Evolutionary conservation across 53 echinoderm and acorn worm genomes (phyloP).

Genomic region (Holothuria scabra): DNA sequence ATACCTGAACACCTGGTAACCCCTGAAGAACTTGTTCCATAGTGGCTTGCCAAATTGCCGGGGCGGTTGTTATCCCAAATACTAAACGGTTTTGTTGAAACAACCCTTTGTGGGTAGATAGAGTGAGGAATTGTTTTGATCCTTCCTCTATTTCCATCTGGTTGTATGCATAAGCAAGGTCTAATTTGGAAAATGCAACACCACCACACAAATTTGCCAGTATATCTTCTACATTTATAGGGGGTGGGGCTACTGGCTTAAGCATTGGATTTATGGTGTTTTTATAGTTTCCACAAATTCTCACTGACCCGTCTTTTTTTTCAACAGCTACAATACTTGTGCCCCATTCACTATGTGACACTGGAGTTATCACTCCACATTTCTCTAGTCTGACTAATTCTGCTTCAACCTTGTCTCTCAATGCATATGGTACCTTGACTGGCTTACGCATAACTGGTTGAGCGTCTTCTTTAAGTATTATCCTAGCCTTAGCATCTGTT

Average conservation of each 20-base stretch:
- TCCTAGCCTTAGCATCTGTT: slow-evolving; percentile 47
- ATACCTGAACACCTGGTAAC: slow-evolving; percentile 52
- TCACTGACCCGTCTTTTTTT: slow-evolving; percentile 63
- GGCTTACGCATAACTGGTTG: slow-evolving; percentile 44
- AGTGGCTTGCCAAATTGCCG: slow-evolving; percentile 61
- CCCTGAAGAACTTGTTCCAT: slow-evolving; percentile 61
- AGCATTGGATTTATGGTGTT: slow-evolving; percentile 57
- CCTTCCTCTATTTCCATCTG: slow-evolving; percentile 59
- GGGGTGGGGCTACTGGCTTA: slow-evolving; percentile 65
- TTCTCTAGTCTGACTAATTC: slow-evolving; percentile 55
- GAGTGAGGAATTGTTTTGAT: slow-evolving; percentile 46
- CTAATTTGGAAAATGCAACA: slow-evolving; percentile 49
- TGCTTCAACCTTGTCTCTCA: slow-evolving; percentile 52
- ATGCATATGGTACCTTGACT: slow-evolving; percentile 54
- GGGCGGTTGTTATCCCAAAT: slow-evolving; percentile 64
- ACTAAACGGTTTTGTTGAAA: slow-evolving; percentile 60
- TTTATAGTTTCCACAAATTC: slow-evolving; percentile 75
- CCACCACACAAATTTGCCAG: slow-evolving; percentile 60
- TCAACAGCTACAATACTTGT: slow-evolving; percentile 54
- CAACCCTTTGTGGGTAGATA: slow-evolving; percentile 64
- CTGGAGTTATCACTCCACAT: slow-evolving; percentile 63
- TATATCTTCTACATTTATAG: slow-evolving; percentile 73
- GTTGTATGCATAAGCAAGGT: slow-evolving; percentile 61
- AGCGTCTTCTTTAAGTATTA: slow-evolving; percentile 51
- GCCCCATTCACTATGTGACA: slow-evolving; percentile 66